Percentiles rank a stretch among this genome's conserved stretches.
Conservation (phyloP, 2,888 invertebrate species). For the Malacosoma neustria region DNA sequence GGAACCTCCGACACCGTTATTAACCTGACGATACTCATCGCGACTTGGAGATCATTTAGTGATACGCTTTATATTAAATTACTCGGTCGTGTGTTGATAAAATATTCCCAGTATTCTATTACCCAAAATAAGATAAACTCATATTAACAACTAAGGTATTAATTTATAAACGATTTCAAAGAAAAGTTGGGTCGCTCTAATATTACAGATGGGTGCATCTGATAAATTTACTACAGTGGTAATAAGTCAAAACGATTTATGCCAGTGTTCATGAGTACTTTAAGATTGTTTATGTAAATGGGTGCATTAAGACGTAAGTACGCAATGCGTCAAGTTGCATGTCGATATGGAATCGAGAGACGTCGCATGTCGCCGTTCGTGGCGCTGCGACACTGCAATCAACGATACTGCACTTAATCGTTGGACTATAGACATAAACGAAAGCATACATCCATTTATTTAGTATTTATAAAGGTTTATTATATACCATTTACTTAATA, state of each 20-base stretch:
- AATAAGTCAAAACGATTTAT: constrained; percentile 25
- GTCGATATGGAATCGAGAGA: constrained; percentile 44
- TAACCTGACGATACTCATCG: constrained; percentile 67
- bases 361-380: constrained; percentile 24
- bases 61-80: constrained; percentile 75
- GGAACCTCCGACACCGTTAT: constrained; percentile 70
- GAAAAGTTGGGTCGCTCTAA: constrained; percentile 9
- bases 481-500: too few relatives aligned
- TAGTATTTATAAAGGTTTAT: too few relatives aligned
- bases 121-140: constrained; percentile 66
- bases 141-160: constrained; percentile 38
- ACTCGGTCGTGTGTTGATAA: constrained; percentile 73
- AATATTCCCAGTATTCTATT: constrained; percentile 71
- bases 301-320: constrained; percentile 39
- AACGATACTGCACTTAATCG: constrained; percentile 35
- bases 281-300: constrained; percentile 43
- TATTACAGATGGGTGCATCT: constrained; percentile 4
- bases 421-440: not conserved
- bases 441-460: too few relatives aligned
- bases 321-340: constrained; percentile 58
- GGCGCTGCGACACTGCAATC: constrained; percentile 16
- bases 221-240: constrained; percentile 9
- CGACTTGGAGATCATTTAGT: constrained; percentile 66
- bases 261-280: constrained; percentile 26
- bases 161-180: constrained; percentile 13